Conservation (phyloP, 1,140 invertebrate genomes). For the Zaprionus capensis region DNA sequence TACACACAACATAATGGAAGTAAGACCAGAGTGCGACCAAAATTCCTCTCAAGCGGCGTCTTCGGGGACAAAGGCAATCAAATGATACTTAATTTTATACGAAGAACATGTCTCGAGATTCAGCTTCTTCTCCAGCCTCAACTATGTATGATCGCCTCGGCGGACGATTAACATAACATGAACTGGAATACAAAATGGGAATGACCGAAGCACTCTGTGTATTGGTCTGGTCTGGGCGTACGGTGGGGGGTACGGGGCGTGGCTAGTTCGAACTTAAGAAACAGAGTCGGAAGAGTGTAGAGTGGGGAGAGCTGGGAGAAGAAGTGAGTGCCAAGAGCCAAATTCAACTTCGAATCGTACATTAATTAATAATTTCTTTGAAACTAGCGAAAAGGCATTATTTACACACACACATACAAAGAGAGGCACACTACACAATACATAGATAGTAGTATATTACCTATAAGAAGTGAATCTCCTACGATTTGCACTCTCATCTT, state of each 20-base stretch:
- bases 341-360: slow-evolving; percentile 42
- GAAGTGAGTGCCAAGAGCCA: slow-evolving; percentile 19
- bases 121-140: slow-evolving; percentile 23
- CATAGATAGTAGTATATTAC: neutral
- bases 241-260: neutral
- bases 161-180: slow-evolving; percentile 75
- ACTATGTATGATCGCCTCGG: slow-evolving; percentile 36
- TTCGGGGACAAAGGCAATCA: slow-evolving; percentile 66
- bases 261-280: slow-evolving; percentile 4
- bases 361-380: slow-evolving; percentile 77
- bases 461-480: slow-evolving; percentile 6
- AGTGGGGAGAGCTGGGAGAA: neutral
- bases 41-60: slow-evolving; percentile 55
- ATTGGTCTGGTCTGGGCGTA: neutral
- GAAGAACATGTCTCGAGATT: slow-evolving; percentile 66
- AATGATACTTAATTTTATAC: slow-evolving; percentile 77
- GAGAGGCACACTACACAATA: neutral
- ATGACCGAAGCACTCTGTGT: slow-evolving; percentile 53
- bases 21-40: slow-evolving; percentile 60
- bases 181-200: slow-evolving; percentile 72
- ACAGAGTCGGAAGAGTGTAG: slow-evolving; percentile 7
- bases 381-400: slow-evolving; percentile 71
- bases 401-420: slow-evolving; percentile 41
- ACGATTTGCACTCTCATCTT: slow-evolving; percentile 11
- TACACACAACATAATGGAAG: slow-evolving; percentile 63